A percentile compares a stretch with the other conserved stretches of the same genome.
phyloP scores from a whole-genome alignment of 2,888 invertebrate genomes.

The Oligia latruncula region DNA sequence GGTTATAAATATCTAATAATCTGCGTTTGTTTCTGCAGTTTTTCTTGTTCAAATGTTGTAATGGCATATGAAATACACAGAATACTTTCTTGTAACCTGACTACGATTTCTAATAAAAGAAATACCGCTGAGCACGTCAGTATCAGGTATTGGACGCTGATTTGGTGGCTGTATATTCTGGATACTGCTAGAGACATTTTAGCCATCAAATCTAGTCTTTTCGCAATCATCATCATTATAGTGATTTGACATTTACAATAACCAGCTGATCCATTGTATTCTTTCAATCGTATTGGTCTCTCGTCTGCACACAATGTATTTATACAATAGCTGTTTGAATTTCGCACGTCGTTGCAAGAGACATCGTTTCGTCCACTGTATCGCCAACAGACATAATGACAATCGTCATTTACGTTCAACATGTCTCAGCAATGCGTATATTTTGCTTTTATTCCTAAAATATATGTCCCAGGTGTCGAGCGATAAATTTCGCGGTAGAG shows the following conservation, averaged over 20 bases:
- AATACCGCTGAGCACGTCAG: too few relatives aligned
- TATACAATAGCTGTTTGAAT: slow-evolving; percentile 44
- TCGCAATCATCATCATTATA: too few relatives aligned
- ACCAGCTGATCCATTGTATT: slow-evolving; percentile 17
- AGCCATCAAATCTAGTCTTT: not conserved
- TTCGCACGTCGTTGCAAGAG: slow-evolving; percentile 41
- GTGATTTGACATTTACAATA: slow-evolving; percentile 5
- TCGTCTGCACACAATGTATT: slow-evolving; percentile 36
- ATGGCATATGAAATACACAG: not conserved
- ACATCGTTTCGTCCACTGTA: slow-evolving; percentile 17
- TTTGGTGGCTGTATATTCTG: not conserved
- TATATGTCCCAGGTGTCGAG: slow-evolving; percentile 4
- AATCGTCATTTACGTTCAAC: slow-evolving; percentile 22
- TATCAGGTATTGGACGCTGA: not conserved
- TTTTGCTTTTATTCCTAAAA: slow-evolving; percentile 15
- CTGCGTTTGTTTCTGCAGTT: slow-evolving; percentile 22
- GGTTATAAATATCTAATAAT: slow-evolving; percentile 55
- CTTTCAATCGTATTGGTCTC: not conserved
- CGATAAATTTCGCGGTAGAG: slow-evolving; percentile 3
- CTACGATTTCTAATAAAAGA: too few relatives aligned
- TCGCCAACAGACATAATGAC: slow-evolving; percentile 33
- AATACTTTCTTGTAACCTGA: not conserved
- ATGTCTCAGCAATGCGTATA: slow-evolving; percentile 4
- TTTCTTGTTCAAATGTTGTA: not conserved
- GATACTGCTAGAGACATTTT: too few relatives aligned